These are phyloP conservation scores for Malurus alboscapulatus DNA, from an alignment of 2,113 vertebrate species.

Conservation along the genomic window DNA sequence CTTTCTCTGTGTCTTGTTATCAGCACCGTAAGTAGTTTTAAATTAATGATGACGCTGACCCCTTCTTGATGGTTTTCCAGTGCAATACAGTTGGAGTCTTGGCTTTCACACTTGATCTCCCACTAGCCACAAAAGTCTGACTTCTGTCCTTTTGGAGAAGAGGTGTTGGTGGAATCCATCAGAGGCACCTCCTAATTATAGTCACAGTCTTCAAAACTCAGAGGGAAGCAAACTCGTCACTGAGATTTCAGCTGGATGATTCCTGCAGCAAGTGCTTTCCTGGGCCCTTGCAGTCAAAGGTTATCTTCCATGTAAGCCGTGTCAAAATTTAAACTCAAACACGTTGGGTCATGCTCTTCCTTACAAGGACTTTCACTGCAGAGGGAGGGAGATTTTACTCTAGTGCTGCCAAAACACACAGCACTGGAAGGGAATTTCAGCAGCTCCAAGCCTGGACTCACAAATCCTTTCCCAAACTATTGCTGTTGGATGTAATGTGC, in stretches of 20 bases:
- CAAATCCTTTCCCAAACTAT: neutral
- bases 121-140: neutral
- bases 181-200: conserved; percentile 57
- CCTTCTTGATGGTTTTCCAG: neutral
- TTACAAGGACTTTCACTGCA: neutral
- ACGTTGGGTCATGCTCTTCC: neutral
- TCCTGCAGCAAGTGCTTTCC: neutral
- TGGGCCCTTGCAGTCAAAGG: conserved; percentile 33
- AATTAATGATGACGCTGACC: neutral
- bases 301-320: neutral
- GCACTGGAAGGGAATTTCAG: neutral
- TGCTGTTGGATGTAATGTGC: neutral
- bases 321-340: conserved; percentile 22
- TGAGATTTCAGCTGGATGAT: neutral
- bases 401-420: neutral
- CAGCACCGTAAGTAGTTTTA: neutral
- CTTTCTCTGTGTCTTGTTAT: neutral
- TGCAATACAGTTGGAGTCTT: neutral
- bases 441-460: neutral
- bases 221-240: neutral
- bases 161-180: conserved; percentile 51
- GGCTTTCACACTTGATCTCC: conserved; percentile 3
- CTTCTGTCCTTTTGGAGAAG: conserved; percentile 26
- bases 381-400: neutral
- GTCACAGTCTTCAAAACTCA: conserved; percentile 23